These are phyloP conservation scores for Characodon lateralis DNA, from an alignment of 2,797 vertebrate species.

Conservation along the genomic window DNA sequence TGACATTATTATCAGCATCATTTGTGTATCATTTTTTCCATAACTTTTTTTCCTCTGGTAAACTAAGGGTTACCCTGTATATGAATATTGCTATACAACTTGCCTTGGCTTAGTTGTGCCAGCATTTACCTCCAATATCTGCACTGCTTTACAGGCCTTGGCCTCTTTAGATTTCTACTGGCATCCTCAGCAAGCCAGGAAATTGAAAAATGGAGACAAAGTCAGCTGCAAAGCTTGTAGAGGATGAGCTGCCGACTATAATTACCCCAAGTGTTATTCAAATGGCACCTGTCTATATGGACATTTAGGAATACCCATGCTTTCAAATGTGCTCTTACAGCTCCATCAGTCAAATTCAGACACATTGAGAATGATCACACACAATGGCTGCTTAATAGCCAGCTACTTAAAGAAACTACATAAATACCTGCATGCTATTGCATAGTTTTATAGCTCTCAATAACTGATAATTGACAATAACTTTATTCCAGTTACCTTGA, in stretches of 20 bases:
- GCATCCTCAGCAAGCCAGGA: slow-evolving; percentile 75
- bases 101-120: too few relatives aligned
- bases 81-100: too few relatives aligned
- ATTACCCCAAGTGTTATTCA: slow-evolving; percentile 74
- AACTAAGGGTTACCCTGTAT: too few relatives aligned
- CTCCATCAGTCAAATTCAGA: slow-evolving; percentile 66
- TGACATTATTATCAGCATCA: too few relatives aligned
- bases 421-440: slow-evolving; percentile 27
- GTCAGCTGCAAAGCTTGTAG: slow-evolving; percentile 56
- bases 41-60: too few relatives aligned
- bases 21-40: too few relatives aligned
- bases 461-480: too few relatives aligned
- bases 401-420: slow-evolving; percentile 55
- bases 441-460: too few relatives aligned
- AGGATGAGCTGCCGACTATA: slow-evolving; percentile 69
- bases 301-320: slow-evolving; percentile 71
- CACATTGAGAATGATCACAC: slow-evolving; percentile 27
- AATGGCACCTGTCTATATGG: slow-evolving; percentile 70
- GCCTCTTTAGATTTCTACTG: slow-evolving; percentile 47
- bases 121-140: neutral
- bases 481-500: too few relatives aligned
- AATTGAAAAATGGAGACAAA: slow-evolving; percentile 75
- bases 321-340: slow-evolving; percentile 65
- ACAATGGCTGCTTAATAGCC: slow-evolving; percentile 57
- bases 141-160: slow-evolving; percentile 29